A percentile compares a stretch with the other conserved stretches of the same genome.
Conservation (phyloP, 2,113 vertebrate genomes). For the Propithecus coquereli region DNA sequence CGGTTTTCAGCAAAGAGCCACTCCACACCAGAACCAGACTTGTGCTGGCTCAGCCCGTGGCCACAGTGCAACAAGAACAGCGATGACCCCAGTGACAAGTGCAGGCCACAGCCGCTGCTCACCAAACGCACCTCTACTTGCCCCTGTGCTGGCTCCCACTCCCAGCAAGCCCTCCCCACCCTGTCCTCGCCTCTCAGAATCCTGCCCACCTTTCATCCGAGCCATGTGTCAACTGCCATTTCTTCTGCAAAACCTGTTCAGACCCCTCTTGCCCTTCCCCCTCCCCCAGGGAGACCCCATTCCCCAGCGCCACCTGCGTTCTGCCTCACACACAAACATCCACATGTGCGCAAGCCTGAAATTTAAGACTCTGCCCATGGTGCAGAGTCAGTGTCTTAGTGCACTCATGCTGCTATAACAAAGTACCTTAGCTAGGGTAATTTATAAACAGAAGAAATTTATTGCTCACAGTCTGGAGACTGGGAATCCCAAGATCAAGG, state of each 20-base stretch:
- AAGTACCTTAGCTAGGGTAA: too few species aligned
- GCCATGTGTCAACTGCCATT: background rate
- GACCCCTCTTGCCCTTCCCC: background rate
- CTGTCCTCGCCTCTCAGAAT: background rate
- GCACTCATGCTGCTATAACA: background rate
- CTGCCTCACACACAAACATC: background rate
- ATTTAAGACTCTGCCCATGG: background rate
- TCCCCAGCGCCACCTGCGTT: background rate
- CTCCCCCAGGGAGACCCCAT: background rate
- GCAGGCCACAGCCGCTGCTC: accelerated
- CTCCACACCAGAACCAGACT: background rate
- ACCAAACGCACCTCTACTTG: background rate
- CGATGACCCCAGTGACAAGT: background rate
- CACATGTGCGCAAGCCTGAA: background rate
- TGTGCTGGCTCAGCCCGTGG: accelerated
- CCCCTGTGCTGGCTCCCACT: background rate
- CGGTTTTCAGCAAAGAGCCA: background rate
- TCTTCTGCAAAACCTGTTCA: background rate
- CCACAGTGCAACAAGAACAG: background rate
- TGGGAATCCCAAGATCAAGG: background rate
- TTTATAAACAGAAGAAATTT: background rate
- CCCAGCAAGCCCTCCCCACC: background rate
- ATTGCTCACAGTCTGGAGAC: background rate
- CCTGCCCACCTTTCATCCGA: background rate
- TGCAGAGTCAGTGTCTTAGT: background rate